Evolutionary conservation across 2,888 invertebrate species (phyloP).

Genomic region (Papilio gigon): DNA sequence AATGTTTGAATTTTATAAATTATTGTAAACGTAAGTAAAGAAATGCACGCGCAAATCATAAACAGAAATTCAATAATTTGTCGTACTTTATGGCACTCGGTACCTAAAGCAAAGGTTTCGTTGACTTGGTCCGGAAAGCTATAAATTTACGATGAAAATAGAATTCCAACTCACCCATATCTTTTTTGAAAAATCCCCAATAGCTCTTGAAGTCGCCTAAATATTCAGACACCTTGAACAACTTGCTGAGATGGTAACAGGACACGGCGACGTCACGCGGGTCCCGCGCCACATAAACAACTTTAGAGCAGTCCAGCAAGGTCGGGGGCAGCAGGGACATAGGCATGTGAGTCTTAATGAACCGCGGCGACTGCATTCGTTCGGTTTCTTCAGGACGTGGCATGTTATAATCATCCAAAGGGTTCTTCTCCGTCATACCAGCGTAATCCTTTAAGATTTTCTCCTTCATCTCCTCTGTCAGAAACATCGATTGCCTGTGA

Average conservation of each 20-base stretch:
- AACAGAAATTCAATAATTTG: too few relatives aligned
- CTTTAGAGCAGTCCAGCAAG: slow-evolving; percentile 75
- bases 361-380: slow-evolving; percentile 52
- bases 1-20: too few relatives aligned
- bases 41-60: too few relatives aligned
- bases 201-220: slow-evolving; percentile 83
- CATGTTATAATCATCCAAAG: background rate
- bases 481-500: slow-evolving; percentile 34
- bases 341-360: slow-evolving; percentile 84
- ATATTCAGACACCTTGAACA: slow-evolving; percentile 78
- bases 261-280: slow-evolving; percentile 91
- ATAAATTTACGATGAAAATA: too few relatives aligned
- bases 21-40: too few relatives aligned
- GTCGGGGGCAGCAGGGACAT: slow-evolving; percentile 85
- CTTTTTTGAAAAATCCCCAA: slow-evolving; percentile 84
- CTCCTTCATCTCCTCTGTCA: slow-evolving; percentile 6
- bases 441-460: background rate
- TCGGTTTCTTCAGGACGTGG: slow-evolving; percentile 7
- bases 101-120: too few relatives aligned
- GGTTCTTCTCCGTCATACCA: slow-evolving; percentile 9
- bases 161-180: slow-evolving; percentile 76
- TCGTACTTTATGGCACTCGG: too few relatives aligned
- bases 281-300: slow-evolving; percentile 88
- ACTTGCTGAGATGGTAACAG: slow-evolving; percentile 72
- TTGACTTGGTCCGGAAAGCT: too few relatives aligned